Evolutionary conservation across 2,888 invertebrate species (phyloP).

Genomic region (Oligia fasciuncula): DNA sequence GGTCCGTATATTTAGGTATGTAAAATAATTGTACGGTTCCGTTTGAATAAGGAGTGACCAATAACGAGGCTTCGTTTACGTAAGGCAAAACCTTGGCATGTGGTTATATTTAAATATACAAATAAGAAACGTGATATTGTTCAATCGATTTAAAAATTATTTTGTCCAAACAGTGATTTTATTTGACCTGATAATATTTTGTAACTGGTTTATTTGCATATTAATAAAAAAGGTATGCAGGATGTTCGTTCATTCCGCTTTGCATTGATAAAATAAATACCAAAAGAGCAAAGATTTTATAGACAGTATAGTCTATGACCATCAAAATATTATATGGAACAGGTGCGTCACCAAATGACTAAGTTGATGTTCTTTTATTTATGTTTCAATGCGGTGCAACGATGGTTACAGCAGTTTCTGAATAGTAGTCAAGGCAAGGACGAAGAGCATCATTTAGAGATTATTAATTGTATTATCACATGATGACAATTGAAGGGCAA

Average conservation of each 20-base stretch:
- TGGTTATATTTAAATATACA: slow-evolving; percentile 44
- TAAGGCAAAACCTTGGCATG: slow-evolving; percentile 39
- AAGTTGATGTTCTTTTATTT: slow-evolving; percentile 9
- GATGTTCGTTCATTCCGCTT: slow-evolving; percentile 12
- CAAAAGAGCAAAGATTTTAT: slow-evolving; percentile 11
- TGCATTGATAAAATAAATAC: slow-evolving; percentile 14
- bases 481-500: background rate
- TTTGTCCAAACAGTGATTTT: slow-evolving; percentile 43
- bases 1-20: slow-evolving; percentile 4
- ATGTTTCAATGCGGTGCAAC: slow-evolving; percentile 29
- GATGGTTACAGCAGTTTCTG: background rate
- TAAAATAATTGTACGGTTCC: slow-evolving; percentile 20
- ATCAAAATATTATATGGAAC: slow-evolving; percentile 31
- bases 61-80: slow-evolving; percentile 22
- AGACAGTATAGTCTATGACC: slow-evolving; percentile 16
- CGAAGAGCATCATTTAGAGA: background rate
- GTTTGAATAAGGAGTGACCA: slow-evolving; percentile 25
- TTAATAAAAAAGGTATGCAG: slow-evolving; percentile 26
- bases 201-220: slow-evolving; percentile 49
- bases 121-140: slow-evolving; percentile 34
- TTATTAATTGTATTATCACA: background rate
- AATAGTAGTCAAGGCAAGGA: slow-evolving; percentile 1
- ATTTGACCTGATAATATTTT: slow-evolving; percentile 41
- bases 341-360: slow-evolving; percentile 41
- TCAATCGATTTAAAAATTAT: slow-evolving; percentile 51